Evolutionary conservation across 2,797 vertebrate species (phyloP).

Genomic region (Threskiornis aethiopicus): DNA sequence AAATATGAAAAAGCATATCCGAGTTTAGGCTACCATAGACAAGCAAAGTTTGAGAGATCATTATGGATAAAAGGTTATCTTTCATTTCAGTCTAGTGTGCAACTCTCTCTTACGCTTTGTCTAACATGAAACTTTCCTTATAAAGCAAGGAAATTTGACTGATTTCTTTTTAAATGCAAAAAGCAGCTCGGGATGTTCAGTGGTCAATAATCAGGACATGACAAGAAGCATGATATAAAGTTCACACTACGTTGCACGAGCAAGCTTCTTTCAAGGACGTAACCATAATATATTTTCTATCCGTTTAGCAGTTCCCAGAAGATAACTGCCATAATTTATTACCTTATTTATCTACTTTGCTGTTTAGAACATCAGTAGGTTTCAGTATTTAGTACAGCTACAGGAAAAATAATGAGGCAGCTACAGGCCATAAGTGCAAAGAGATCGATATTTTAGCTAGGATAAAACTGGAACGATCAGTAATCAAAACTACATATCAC

Average conservation of each 20-base stretch:
- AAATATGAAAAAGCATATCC: background rate
- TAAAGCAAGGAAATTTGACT: background rate
- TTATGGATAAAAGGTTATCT: background rate
- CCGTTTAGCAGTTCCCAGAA: conserved; percentile 15
- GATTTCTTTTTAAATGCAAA: background rate
- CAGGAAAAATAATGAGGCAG: conserved; percentile 59
- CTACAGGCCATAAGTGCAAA: conserved; percentile 9
- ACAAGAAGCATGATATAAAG: background rate
- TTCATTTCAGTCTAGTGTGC: background rate
- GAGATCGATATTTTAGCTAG: background rate
- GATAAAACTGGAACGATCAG: background rate
- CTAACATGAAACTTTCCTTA: background rate
- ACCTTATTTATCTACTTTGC: conserved; percentile 17
- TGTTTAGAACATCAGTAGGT: conserved; percentile 31
- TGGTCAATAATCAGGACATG: background rate
- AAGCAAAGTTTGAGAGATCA: background rate
- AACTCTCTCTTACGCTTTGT: background rate
- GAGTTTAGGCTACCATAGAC: background rate
- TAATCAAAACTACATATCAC: background rate
- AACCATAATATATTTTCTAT: background rate
- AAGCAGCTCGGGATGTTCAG: background rate
- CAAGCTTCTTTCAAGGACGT: conserved; percentile 27
- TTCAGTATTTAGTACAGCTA: conserved; percentile 31
- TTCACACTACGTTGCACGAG: background rate
- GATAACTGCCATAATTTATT: conserved; percentile 49